Evolutionary conservation across 2,797 vertebrate species (phyloP), one percentile per base, ranked within the genome.

Genomic region (Poecilia gillii): DNA sequence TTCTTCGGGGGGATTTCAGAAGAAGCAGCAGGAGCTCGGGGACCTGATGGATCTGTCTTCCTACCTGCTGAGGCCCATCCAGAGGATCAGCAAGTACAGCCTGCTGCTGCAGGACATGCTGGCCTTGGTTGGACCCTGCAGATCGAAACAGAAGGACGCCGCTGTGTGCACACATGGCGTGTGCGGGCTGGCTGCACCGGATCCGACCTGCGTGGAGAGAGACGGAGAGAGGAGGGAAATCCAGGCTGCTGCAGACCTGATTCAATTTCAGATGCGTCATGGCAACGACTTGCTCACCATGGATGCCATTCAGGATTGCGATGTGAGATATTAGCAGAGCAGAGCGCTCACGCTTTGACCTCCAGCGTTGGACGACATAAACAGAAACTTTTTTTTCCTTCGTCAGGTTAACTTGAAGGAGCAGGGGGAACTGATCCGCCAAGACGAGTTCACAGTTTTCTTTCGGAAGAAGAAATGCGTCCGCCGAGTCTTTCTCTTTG

Each of bases 41-140:
- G 96, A 97, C 90, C 93, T 96, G 90, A 97, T 97, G 96, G 95
- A 97, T 87, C 93, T 97, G 64, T 96, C 96, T 0, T 97, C 96
- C 2, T 94, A 91, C 86, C 88, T 94, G 73, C 88, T 94, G 75
- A 87, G 91, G 47, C 91, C 93, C 85, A 96, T 97, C 85, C 96
- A 97, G 91, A 95, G 96, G 79, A 97, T 97, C 94, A 97, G 96
- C 92, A 97, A 97, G 72, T 97, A 97, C 85, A 96, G 94, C 79
- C 95, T 97, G 66, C 94, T 97, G 76, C 94, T 97, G 72, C 96
- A 96, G 93, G 96, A 97, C 92, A 94, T 96, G 88, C 79, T 95
- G 82, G 81, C 88, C 46, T 79, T 95, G 84, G 85, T 92, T 66
- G 72, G 89, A 76, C 87, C 90, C 1, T 81, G 77, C 87, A 78